Base-by-base conservation (phyloP, 1,140 invertebrate genomes). In the Streblospio benedicti region DNA sequence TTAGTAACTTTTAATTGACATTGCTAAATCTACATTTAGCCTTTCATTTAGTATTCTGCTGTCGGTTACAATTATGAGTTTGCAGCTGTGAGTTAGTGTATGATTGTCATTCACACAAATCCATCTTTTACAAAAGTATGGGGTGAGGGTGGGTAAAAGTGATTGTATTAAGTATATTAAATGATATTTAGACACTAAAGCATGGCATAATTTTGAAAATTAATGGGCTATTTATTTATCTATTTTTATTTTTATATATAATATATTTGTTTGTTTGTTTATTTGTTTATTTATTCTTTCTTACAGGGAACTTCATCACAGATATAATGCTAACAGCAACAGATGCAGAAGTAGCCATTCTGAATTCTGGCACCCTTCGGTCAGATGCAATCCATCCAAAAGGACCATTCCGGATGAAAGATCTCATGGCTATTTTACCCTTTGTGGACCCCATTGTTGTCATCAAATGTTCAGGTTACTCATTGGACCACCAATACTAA, bases 311-410 rank as follows among this genome's bases (percentile, higher is more conserved):
- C 78, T 93, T 91, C 84, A 84, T 91, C 41, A 88, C 87, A 71
- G 90, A 94, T 74, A 86, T 93, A 32, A 85, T 93, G 59, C 70
- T 93, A 56, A 86, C 88, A 0, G 85, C 89, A 9, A 89, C 87
- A 2, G 86, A 87, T 16, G 87, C 88, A 27, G 90, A 93, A 73
- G 78, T 90, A 14, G 88, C 90, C 12, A 71, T 94, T 1, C 77
- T 94, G 14, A 94, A 93, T 76, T 91, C 89, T 18, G 91, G 91
- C 33, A 93, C 91, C 32, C 83, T 92, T 57, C 78, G 89, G 55
- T 88, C 87, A 54, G 89, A 91, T 76, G 70, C 72, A 54, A 69
- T 81, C 41, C 88, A 90, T 76, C 81, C 85, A 2, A 83, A 85
- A 25, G 90, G 91, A 0, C 82, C 85, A 44, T 93, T 94, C 72